Evolutionary conservation across 2,113 vertebrate genomes (phyloP).

Genomic region (Scatophagus argus): DNA sequence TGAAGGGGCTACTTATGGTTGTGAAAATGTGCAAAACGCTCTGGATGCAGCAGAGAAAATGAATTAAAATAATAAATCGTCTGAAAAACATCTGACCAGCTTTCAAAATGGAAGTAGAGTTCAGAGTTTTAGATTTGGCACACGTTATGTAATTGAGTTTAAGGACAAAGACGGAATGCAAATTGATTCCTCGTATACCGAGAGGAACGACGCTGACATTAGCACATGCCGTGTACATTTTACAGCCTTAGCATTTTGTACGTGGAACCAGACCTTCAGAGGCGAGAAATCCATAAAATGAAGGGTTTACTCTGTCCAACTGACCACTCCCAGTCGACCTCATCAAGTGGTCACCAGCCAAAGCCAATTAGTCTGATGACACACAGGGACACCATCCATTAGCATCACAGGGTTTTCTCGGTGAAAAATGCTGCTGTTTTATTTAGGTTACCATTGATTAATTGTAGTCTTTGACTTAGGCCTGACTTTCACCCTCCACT

Average conservation of each 20-base stretch:
- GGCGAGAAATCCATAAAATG: conserved; percentile 36
- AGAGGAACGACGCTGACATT: background rate
- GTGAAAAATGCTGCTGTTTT: conserved; percentile 16
- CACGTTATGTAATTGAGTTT: background rate
- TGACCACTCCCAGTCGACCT: conserved; percentile 56
- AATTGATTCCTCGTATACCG: background rate
- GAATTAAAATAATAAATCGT: background rate
- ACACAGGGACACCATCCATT: conserved; percentile 44
- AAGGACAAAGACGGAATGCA: background rate
- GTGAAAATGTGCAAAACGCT: conserved; percentile 9
- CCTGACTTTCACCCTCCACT: conserved; percentile 46
- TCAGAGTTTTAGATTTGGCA: background rate
- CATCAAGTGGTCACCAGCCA: conserved; percentile 55
- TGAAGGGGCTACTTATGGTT: background rate
- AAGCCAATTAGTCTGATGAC: conserved; percentile 78
- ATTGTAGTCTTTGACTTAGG: conserved; percentile 28
- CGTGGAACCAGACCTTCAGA: background rate
- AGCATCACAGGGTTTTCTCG: conserved; percentile 31
- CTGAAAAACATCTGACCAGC: background rate
- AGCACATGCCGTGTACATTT: background rate
- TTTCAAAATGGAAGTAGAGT: background rate
- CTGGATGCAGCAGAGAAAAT: background rate
- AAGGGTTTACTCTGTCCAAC: conserved; percentile 40
- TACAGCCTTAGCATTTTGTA: background rate
- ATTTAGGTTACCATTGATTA: conserved; percentile 58